Evolutionary conservation across 1,140 invertebrate genomes (phyloP).

Genomic region (Atopsyche davidsoni): DNA sequence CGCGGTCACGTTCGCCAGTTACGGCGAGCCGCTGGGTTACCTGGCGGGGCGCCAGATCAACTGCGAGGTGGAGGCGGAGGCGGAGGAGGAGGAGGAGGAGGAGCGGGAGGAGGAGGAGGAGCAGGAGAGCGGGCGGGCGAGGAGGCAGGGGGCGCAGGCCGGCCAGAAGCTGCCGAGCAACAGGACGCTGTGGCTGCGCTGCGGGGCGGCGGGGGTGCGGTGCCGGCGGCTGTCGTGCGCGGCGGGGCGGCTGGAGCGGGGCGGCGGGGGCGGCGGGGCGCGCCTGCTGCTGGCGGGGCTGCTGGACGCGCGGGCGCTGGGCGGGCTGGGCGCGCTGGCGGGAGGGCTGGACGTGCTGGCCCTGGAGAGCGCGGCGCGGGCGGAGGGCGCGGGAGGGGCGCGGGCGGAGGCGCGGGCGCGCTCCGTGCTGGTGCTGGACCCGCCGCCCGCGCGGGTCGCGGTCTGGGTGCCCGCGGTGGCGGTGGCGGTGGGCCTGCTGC

Average conservation of each 20-base stretch:
- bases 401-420: constrained; percentile 20
- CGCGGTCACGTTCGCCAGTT: constrained; percentile 33
- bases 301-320: constrained; percentile 2
- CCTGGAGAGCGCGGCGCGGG: not conserved
- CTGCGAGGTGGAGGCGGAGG: not conserved
- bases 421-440: constrained; percentile 36
- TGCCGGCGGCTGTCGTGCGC: constrained; percentile 16
- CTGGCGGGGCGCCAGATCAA: constrained; percentile 32
- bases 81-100: not conserved
- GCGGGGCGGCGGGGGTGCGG: constrained; percentile 1
- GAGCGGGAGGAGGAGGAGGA: not conserved
- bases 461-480: constrained; percentile 40
- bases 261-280: constrained; percentile 8
- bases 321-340: not conserved
- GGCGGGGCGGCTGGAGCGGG: constrained; percentile 16
- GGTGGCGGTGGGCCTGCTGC: constrained; percentile 36
- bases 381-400: not conserved
- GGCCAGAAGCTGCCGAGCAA: constrained; percentile 11
- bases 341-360: not conserved
- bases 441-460: constrained; percentile 29
- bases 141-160: not conserved
- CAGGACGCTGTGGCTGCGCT: constrained; percentile 10
- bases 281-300: constrained; percentile 1
- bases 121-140: not conserved
- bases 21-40: constrained; percentile 30